Conservation (phyloP, 2,113 vertebrate species). For the Poecile atricapillus region DNA sequence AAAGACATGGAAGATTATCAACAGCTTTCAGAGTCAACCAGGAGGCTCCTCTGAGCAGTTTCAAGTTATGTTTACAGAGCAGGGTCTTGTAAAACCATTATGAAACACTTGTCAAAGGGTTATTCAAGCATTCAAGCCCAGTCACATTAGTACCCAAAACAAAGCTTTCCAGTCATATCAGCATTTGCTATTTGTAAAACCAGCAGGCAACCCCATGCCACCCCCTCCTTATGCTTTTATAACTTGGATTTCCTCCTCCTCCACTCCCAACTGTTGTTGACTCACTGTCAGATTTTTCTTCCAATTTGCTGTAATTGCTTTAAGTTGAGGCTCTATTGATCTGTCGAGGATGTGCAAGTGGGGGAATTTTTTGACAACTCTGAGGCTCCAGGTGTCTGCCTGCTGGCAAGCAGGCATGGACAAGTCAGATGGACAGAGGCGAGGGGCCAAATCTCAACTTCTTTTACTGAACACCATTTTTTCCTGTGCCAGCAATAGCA, state of each 20-base stretch:
- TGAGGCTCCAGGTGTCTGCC: background rate
- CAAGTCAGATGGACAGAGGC: background rate
- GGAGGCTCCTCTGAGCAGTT: background rate
- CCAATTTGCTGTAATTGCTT: background rate
- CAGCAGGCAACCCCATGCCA: background rate
- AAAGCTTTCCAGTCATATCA: background rate
- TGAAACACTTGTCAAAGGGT: background rate
- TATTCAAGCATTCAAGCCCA: background rate
- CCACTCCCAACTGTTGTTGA: background rate
- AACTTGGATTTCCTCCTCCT: background rate
- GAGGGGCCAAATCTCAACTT: background rate
- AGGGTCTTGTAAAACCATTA: background rate
- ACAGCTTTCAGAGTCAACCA: background rate
- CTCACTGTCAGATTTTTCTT: background rate
- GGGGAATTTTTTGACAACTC: background rate
- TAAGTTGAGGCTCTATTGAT: background rate
- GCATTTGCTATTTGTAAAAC: background rate
- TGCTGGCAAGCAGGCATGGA: background rate
- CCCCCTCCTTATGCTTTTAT: background rate
- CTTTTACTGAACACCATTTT: background rate
- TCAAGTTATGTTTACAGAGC: background rate
- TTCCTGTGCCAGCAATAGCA: background rate
- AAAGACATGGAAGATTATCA: background rate
- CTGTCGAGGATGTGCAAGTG: background rate
- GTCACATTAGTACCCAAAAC: background rate